Conservation (phyloP, 2,113 vertebrate genomes). For the Lonchura striata region DNA sequence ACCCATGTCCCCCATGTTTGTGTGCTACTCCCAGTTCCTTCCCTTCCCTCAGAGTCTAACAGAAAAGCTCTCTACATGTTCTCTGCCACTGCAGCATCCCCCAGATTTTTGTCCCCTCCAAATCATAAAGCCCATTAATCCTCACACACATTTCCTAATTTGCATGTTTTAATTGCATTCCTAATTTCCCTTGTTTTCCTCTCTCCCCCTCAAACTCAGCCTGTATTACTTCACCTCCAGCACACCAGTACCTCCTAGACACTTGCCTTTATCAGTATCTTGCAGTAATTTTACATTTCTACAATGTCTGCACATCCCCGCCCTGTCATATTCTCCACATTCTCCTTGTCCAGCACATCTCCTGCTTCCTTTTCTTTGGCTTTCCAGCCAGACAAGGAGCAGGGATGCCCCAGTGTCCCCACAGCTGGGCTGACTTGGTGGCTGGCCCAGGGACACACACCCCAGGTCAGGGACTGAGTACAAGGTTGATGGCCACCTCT, state of each 20-base stretch:
- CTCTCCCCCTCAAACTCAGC: background rate
- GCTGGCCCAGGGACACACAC: background rate
- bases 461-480: background rate
- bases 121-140: background rate
- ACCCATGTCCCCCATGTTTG: background rate
- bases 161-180: too few relatives aligned
- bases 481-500: background rate
- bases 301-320: accelerated
- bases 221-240: background rate
- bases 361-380: background rate
- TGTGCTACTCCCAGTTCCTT: background rate
- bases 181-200: background rate
- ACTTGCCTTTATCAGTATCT: background rate
- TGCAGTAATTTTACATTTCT: background rate
- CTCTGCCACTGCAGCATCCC: background rate
- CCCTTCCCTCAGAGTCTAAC: background rate
- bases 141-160: background rate
- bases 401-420: background rate
- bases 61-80: background rate
- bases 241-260: background rate
- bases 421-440: background rate
- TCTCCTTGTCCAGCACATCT: background rate
- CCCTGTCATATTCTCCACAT: background rate
- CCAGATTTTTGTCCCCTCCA: background rate
- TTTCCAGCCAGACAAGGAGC: background rate